phyloP scores from a whole-genome alignment of 1,140 invertebrate genomes.

The Lithobius niger region DNA sequence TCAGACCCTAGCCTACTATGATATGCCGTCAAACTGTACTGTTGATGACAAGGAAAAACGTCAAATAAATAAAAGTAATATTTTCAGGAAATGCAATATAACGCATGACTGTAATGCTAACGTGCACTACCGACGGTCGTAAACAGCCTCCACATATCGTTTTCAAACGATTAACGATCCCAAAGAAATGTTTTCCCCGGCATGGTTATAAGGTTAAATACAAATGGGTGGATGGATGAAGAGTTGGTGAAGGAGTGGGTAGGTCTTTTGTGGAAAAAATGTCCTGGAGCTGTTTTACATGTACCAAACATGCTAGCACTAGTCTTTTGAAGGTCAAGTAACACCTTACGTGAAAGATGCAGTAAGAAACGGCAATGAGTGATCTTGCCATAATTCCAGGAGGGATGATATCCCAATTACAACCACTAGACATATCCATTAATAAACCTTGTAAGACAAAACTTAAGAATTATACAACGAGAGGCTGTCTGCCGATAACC shows the following conservation, averaged over 20 bases:
- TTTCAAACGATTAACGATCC: not conserved
- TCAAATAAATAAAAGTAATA: not conserved
- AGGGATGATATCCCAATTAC: slow-evolving; percentile 1
- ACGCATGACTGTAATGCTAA: not conserved
- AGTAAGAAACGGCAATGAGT: not conserved
- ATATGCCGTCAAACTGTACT: not conserved
- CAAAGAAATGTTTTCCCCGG: not conserved
- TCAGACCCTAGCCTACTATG: not conserved
- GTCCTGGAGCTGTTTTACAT: not conserved
- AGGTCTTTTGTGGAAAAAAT: not conserved
- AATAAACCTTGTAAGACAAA: not conserved
- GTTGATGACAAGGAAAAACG: not conserved
- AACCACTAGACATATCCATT: not conserved
- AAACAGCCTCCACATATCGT: not conserved
- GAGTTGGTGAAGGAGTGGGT: not conserved
- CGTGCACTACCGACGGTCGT: not conserved
- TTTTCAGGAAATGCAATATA: not conserved
- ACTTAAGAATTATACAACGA: not conserved
- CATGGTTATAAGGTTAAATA: not conserved
- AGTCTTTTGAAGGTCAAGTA: not conserved
- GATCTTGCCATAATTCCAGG: not conserved
- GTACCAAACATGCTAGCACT: not conserved
- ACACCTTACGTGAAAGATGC: not conserved
- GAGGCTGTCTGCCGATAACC: no score
- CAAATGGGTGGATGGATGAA: not conserved